Conservation (phyloP, 2,888 invertebrate genomes). For the Serripes groenlandicus region DNA sequence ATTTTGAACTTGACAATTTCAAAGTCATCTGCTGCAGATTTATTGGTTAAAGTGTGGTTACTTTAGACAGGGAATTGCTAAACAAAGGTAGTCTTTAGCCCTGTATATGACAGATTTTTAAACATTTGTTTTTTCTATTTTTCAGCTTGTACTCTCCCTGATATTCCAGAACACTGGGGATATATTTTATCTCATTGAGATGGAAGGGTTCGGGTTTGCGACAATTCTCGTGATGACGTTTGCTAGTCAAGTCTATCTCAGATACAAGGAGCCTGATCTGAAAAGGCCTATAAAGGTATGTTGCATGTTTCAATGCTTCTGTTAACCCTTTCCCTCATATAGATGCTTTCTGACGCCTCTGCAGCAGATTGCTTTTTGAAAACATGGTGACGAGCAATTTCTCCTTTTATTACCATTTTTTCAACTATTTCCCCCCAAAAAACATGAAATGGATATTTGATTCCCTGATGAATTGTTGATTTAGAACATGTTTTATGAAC, state of each 20-base stretch:
- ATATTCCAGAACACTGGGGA: constrained; percentile 78
- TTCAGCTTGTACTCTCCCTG: constrained; percentile 73
- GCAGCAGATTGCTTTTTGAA: no score
- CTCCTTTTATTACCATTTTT: not conserved
- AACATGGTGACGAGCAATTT: not conserved
- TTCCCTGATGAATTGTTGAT: no score
- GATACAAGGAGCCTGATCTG: constrained; percentile 93
- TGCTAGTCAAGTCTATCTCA: constrained; percentile 89
- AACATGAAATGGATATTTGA: no score
- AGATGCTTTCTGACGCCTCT: no score
- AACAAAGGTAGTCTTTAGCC: no score
- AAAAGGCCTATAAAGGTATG: constrained; percentile 92
- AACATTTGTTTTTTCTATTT: constrained; percentile 24
- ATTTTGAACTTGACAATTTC: no score
- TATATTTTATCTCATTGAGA: constrained; percentile 83
- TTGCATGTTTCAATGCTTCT: not conserved
- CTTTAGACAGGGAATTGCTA: no score
- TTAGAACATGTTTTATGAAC: no score
- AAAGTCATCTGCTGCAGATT: no score
- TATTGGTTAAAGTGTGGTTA: no score
- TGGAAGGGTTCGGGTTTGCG: constrained; percentile 84
- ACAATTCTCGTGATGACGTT: constrained; percentile 80
- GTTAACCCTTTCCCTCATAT: not conserved
- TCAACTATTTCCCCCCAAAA: no score
- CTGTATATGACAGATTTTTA: no score